These are phyloP conservation scores for Drosophila melanica DNA, from an alignment of 1,140 invertebrate genomes.

Conservation along the genomic window DNA sequence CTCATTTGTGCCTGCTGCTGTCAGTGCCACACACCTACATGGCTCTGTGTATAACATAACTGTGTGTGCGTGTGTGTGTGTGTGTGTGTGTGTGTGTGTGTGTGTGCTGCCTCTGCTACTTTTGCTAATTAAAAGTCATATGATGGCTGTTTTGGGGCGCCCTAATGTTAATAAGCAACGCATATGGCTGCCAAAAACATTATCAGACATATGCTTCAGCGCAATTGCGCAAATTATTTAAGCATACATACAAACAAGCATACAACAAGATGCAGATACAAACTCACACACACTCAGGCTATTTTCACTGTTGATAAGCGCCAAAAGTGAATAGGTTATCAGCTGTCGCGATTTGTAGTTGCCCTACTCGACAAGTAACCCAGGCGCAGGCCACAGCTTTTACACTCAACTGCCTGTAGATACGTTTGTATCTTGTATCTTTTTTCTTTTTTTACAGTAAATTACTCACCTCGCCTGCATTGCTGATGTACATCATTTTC, in stretches of 20 bases:
- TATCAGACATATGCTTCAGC: slow-evolving; percentile 36
- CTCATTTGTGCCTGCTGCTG: slow-evolving; percentile 59
- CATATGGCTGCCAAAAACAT: slow-evolving; percentile 43
- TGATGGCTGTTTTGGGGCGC: slow-evolving; percentile 23
- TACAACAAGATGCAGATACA: slow-evolving; percentile 35
- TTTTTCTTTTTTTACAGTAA: neutral
- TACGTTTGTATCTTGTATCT: slow-evolving; percentile 14
- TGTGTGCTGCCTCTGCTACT: slow-evolving; percentile 18
- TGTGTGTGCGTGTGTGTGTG: slow-evolving; percentile 17
- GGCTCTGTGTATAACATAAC: slow-evolving; percentile 17
- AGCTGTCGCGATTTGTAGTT: slow-evolving; percentile 42
- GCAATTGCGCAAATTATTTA: slow-evolving; percentile 68
- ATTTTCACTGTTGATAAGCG: slow-evolving; percentile 55
- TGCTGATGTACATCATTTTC: slow-evolving; percentile 72
- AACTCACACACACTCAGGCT: neutral
- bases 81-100: slow-evolving; percentile 17
- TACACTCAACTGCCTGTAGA: neutral
- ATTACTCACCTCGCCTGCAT: slow-evolving; percentile 61
- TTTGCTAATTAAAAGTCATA: slow-evolving; percentile 69
- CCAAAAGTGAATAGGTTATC: slow-evolving; percentile 59
- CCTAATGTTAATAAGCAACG: slow-evolving; percentile 50
- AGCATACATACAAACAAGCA: slow-evolving; percentile 27
- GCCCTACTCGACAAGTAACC: slow-evolving; percentile 17
- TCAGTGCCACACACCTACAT: slow-evolving; percentile 34
- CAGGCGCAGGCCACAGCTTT: slow-evolving; percentile 8